Conservation (phyloP, 2,888 invertebrate genomes). For the Metacarcinus magister region DNA sequence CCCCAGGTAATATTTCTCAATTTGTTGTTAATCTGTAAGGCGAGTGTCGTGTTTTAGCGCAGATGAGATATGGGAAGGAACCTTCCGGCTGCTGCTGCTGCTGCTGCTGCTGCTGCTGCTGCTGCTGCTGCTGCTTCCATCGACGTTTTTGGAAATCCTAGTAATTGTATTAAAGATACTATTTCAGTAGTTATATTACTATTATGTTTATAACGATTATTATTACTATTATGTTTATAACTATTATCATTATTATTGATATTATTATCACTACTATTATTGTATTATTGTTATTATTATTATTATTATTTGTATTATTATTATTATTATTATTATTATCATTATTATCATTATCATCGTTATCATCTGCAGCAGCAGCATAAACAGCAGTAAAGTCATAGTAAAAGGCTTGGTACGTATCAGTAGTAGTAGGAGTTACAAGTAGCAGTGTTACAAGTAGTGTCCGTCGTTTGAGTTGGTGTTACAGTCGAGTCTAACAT, state of each 20-base stretch:
- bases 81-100: neutral
- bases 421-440: neutral
- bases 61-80: neutral
- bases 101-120: neutral
- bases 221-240: neutral
- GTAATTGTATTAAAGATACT: neutral
- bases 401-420: neutral
- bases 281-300: conserved; percentile 13
- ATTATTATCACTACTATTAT: neutral
- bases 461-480: neutral
- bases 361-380: neutral
- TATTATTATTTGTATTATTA: neutral
- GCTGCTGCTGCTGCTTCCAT: neutral
- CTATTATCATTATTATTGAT: neutral
- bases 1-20: neutral
- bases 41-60: neutral
- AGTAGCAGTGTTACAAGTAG: neutral
- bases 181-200: neutral
- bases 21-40: conserved; percentile 6
- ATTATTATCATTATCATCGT: neutral
- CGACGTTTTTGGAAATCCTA: neutral
- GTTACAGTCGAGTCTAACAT: neutral
- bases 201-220: neutral
- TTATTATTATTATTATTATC: neutral
- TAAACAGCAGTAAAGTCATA: neutral